Base-by-base conservation (phyloP, 2,797 vertebrate genomes). In the Danio aesculapii region DNA sequence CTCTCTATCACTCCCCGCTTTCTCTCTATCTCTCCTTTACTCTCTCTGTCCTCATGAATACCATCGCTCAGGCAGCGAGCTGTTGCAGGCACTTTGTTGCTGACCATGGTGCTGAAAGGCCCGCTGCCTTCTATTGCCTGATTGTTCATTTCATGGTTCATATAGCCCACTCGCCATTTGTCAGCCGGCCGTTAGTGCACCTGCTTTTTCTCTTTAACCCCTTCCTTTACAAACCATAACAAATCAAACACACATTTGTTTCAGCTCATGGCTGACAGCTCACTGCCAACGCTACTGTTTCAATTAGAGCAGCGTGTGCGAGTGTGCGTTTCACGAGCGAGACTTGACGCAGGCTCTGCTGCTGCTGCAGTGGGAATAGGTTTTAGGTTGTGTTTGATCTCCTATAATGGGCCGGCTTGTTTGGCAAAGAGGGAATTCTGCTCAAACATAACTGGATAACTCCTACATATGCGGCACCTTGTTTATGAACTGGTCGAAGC, bases 141-240 rank as follows among this genome's bases (percentile, higher is more conserved):
- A 93, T 92, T 95, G 93, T 95, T 95, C 93, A 95, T 95, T 95
- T 95, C 94, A 95, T 94, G 94, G 91, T 95, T 94, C 94, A 94
- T 94, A 94, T 94, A 94, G 89, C 89, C 89, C 85, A 91, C 91
- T 94, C 92, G 93, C 92, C 92, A 93, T 95, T 95, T 95, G 94
- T 95, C 94, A 94, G 92, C 89, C 85, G 90, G 92, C 93, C 90
- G 92, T 94, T 95, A 94, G 94, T 91, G 87, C 88, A 85, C 88
- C 81, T 83, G 78, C 91, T 92, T 93, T 93, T 95, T 94, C 78
- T 94, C 91, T 93, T 95, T 95, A 94, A 95, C 94, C 94, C 94
- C 90, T 95, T 94, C 91, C 88, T 84, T 84, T 86, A 93, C 91
- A 92, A 94, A 94, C 92, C 93, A 94, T 91, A 93, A 93, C 94